Evolutionary conservation across 1,140 invertebrate genomes (phyloP).

Genomic region (Mactra quadrangularis): DNA sequence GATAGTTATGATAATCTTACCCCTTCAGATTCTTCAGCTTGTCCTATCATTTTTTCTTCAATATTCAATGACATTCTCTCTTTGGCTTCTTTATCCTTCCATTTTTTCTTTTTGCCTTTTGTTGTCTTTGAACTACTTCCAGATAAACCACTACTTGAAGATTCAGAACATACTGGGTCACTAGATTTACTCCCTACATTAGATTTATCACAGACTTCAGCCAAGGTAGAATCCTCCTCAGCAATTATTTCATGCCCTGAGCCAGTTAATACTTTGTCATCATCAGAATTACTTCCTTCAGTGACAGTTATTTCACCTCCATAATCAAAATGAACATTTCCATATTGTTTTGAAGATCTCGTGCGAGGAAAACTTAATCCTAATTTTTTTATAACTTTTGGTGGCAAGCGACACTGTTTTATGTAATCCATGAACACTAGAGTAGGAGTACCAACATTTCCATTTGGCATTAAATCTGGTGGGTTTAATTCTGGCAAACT

Average conservation of each 20-base stretch:
- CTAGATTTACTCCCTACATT: too few species aligned
- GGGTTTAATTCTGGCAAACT: constrained; percentile 84
- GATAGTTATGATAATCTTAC: constrained; percentile 60
- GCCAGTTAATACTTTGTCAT: constrained; percentile 38
- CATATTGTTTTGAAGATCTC: constrained; percentile 83
- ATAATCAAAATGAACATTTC: constrained; percentile 85
- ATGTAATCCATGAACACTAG: constrained; percentile 85
- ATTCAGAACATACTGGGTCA: too few species aligned
- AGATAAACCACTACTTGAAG: too few species aligned
- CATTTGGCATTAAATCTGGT: constrained; percentile 84
- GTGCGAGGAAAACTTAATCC: constrained; percentile 82
- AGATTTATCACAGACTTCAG: too few species aligned
- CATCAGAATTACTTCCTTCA: constrained; percentile 23
- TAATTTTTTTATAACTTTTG: constrained; percentile 85
- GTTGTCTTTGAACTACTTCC: background rate
- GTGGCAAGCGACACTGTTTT: constrained; percentile 85
- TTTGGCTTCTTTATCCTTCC: constrained; percentile 69
- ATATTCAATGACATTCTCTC: constrained; percentile 73
- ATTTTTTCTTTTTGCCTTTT: constrained; percentile 52
- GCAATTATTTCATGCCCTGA: constrained; percentile 59
- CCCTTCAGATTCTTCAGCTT: constrained; percentile 67
- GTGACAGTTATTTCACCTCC: constrained; percentile 53
- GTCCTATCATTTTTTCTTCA: constrained; percentile 78
- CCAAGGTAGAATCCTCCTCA: constrained; percentile 12
- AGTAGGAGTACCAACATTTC: constrained; percentile 87